Evolutionary conservation across 1,140 invertebrate species (phyloP), one percentile per base, ranked within the genome.

Genomic region (Drosophila lacertosa): DNA sequence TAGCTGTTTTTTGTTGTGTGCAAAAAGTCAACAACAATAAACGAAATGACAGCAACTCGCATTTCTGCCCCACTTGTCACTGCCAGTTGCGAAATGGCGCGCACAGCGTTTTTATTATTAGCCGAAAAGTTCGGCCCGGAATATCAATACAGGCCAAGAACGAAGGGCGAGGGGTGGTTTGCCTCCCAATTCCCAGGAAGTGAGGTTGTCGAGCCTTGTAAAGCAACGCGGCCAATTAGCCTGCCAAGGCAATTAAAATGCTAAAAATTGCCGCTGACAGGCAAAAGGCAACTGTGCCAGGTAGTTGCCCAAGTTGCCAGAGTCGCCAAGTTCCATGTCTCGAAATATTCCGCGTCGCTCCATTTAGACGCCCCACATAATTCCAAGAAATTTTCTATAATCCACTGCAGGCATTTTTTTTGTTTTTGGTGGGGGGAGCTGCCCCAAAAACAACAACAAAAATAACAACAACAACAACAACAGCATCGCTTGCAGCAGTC

Each of bases 301-400:
- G 55, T 47, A 58, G 40, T 13, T 39, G 10, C 58, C 18, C 33
- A 54, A 29, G 20, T 26, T 32, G 33, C 29, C 47, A 26, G 26
- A 7, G 24, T 2, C 4, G 4, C 24, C 24, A 1, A 26, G 24
- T 9, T 15, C 22, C 13, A 9, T 10, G 10, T 7, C 24, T 35
- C 13, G 57, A 35, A 24, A 9, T 11, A 37, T 20, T 53, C 20
- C 22, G 4, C 7, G 18, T 44, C 33, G 67, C 67, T 57, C 51
- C 59, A 65, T 70, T 70, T 71, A 59, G 77, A 59, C 64, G 76
- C 67, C 60, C 72, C 67, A 75, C 76, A 84, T 76, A 84, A 84
- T 84, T 84, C 81, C 81, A 74, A 80, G 80, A 86, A 81, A 77
- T 39, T 76, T 64, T 60, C 24, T 53, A 73, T 54, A 76, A 81